Conservation (phyloP, 2,113 vertebrate species). For the Eira barbara region DNA sequence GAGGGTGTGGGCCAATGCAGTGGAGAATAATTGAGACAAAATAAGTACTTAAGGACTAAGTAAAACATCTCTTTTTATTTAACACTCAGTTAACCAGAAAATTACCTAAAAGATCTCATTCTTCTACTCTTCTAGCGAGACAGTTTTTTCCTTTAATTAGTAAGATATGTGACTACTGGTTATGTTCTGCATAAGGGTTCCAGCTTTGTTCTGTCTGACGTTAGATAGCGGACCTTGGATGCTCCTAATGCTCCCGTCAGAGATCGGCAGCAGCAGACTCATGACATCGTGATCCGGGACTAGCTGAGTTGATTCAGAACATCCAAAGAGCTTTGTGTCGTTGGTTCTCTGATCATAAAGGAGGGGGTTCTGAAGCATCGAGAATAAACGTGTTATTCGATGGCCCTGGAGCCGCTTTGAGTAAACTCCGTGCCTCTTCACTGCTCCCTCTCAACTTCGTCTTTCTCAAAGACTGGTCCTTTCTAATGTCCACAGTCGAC, state of each 20-base stretch:
- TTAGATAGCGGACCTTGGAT: rapidly evolving
- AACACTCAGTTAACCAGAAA: not conserved
- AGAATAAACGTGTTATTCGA: not conserved
- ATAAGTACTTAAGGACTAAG: not conserved
- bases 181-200: not conserved
- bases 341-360: not conserved
- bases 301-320: not conserved
- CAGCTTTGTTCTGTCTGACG: not conserved
- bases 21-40: not conserved
- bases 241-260: not conserved
- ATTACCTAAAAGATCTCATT: not conserved
- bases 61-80: not conserved
- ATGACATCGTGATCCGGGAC: not conserved
- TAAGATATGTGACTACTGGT: not conserved
- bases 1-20: not conserved
- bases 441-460: not conserved
- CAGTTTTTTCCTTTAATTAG: not conserved
- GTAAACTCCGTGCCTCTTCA: not conserved
- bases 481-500: not conserved
- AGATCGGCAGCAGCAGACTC: too few relatives aligned
- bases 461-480: not conserved
- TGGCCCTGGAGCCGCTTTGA: not conserved
- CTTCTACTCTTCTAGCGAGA: not conserved
- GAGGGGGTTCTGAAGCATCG: not conserved
- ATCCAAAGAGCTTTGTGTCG: not conserved